Percentiles rank a stretch among this genome's conserved stretches.
phyloP scores from a whole-genome alignment of 64 coral and sea anemone species.

The Catalaphyllia jardinei region DNA sequence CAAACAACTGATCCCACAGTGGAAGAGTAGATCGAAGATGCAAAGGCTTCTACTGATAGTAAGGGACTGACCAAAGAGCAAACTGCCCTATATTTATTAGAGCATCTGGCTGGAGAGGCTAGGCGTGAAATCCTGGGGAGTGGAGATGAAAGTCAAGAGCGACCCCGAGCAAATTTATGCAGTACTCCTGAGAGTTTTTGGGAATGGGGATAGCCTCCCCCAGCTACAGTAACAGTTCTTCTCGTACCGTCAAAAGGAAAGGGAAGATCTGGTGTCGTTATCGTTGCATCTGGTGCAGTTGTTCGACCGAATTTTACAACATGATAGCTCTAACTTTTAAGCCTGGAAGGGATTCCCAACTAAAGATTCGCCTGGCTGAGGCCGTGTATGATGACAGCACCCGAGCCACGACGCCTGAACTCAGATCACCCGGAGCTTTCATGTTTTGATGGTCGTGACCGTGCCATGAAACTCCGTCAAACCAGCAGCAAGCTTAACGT shows the following conservation, averaged over 20 bases:
- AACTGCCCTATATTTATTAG: conserved; percentile 37
- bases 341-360: conserved; percentile 37
- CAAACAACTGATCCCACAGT: conserved; percentile 28
- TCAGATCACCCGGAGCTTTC: conserved; percentile 63
- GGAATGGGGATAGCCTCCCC: conserved; percentile 59
- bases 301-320: conserved; percentile 41
- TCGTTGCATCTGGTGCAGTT: conserved; percentile 39
- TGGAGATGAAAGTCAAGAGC: conserved; percentile 30
- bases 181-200: conserved; percentile 64
- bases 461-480: conserved; percentile 35
- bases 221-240: conserved; percentile 61
- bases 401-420: conserved; percentile 38
- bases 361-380: conserved; percentile 49
- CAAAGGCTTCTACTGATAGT: too few relatives aligned
- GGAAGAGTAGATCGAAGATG: conserved; percentile 62
- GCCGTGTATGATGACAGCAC: conserved; percentile 46
- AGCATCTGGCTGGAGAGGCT: conserved; percentile 48
- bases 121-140: conserved; percentile 53
- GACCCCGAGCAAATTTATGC: conserved; percentile 53
- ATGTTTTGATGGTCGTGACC: conserved; percentile 56
- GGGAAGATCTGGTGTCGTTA: conserved; percentile 59
- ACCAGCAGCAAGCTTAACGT: background rate
- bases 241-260: conserved; percentile 48
- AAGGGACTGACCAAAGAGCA: too few relatives aligned
- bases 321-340: conserved; percentile 31